Evolutionary conservation across 2,113 vertebrate species (phyloP), one percentile per base, ranked within the genome.

Genomic region (Callionymus lyra): DNA sequence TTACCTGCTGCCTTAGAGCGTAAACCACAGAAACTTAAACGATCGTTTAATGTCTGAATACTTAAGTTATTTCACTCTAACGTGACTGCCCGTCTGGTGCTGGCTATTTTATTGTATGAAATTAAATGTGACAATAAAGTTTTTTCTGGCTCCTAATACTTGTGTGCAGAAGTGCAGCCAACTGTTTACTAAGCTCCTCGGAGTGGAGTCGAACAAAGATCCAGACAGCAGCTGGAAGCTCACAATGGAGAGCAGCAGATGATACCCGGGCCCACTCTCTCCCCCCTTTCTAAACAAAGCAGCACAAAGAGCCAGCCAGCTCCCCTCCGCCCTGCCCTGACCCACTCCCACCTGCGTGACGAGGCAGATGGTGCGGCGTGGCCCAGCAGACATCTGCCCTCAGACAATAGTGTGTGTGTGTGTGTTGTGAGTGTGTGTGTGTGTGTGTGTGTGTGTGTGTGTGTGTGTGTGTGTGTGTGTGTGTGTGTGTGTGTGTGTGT

Each of bases 361-460:
- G 36, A 54, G 68, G 82, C 85, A 86, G 85, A 85, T 85, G 84
- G 81, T 47, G 56, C 52, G 41, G 75, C 74, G 59, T 75, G 70
- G 67, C 72, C 41, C 48, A 55, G 31, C 62, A 70, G 80, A 83
- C 83, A 87, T 87, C 84, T 85, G 85, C 77, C 18, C 50, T 39
- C 16, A 53, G 53, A 50, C 85, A 81, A 83, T 84, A 79, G 38
- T 67, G 31, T 38, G 51, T 65, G 21, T 27, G 21, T 27, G 21
- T 27, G n/a, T n/a, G n/a, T n/a, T n/a, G n/a, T n/a, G n/a, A n/a
- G 31, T 38, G 51, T 65, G 21, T 27, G 21, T 27, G 21, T 27
- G 38, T 67, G 31, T 38, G 51, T 65, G 21, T 27, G 21, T 27
- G 21, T 27, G 38, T 67, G 31, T 38, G 51, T 65, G 21, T 27